Percentiles rank a stretch among this genome's conserved stretches.
Evolutionary conservation across 2,888 invertebrate genomes (phyloP).

Genomic region (Neuroscelio doddi): DNA sequence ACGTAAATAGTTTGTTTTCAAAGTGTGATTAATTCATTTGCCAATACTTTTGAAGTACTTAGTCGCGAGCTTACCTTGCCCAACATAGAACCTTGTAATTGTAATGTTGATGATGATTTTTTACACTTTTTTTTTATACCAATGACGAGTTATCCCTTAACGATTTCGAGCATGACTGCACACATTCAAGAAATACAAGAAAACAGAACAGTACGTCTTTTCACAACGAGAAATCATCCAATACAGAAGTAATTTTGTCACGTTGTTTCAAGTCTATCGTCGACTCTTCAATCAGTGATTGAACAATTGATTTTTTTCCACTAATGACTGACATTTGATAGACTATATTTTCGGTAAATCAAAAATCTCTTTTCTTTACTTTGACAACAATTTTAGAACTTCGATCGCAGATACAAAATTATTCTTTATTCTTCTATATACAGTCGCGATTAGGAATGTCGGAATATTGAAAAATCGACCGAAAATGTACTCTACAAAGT

Average conservation of each 20-base stretch:
- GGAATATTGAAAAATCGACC: conserved; percentile 29
- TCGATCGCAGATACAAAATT: conserved; percentile 55
- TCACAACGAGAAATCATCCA: conserved; percentile 31
- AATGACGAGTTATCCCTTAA: conserved; percentile 41
- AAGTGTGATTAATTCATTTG: not conserved
- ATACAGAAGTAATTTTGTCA: conserved; percentile 45
- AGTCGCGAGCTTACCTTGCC: conserved; percentile 51
- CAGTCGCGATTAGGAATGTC: too few species aligned
- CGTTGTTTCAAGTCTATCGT: conserved; percentile 66
- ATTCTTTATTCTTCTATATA: too few species aligned
- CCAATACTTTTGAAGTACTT: not conserved
- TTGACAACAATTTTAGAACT: conserved; percentile 57
- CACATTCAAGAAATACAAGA: conserved; percentile 39
- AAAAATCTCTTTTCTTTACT: conserved; percentile 39
- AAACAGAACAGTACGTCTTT: conserved; percentile 11
- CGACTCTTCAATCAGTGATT: conserved; percentile 70
- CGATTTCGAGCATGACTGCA: conserved; percentile 52
- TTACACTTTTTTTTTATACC: conserved; percentile 49
- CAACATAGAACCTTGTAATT: conserved; percentile 61
- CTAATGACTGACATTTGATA: conserved; percentile 53
- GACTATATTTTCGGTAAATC: conserved; percentile 57
- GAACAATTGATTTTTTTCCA: conserved; percentile 42
- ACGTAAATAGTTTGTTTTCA: too few species aligned
- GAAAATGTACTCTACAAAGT: conserved; percentile 53
- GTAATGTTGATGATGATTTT: conserved; percentile 56